Conservation (phyloP, 1,140 invertebrate species). For the Danaus melanippus region DNA sequence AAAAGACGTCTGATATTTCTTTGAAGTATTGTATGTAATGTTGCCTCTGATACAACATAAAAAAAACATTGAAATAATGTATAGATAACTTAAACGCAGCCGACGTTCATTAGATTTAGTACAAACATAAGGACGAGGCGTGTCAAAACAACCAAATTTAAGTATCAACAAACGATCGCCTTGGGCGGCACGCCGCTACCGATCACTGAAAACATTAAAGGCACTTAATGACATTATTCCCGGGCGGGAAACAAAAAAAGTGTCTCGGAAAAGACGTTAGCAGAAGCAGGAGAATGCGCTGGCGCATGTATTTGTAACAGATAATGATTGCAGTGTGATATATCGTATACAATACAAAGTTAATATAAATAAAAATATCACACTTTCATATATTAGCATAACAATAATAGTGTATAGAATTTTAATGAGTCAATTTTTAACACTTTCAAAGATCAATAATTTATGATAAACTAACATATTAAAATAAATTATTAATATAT, state of each 20-base stretch:
- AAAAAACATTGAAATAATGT: constrained; percentile 39
- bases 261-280: constrained; percentile 39
- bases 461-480: too few relatives aligned
- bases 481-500: too few relatives aligned
- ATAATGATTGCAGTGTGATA: constrained; percentile 1
- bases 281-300: constrained; percentile 10
- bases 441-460: too few relatives aligned
- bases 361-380: too few relatives aligned
- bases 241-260: constrained; percentile 56
- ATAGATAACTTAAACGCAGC: constrained; percentile 47
- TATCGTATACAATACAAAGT: too few relatives aligned
- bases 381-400: too few relatives aligned
- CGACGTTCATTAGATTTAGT: constrained; percentile 70
- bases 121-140: constrained; percentile 68
- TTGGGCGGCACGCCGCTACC: constrained; percentile 58
- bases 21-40: too few relatives aligned
- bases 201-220: constrained; percentile 69
- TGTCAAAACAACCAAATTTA: constrained; percentile 71
- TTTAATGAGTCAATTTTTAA: too few relatives aligned
- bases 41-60: too few relatives aligned
- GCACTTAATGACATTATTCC: constrained; percentile 72
- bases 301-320: constrained; percentile 10
- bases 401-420: too few relatives aligned
- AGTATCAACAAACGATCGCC: constrained; percentile 71
- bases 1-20: too few relatives aligned